Evolutionary conservation across 2,113 vertebrate genomes (phyloP).

Genomic region (Microcebus jonahi): DNA sequence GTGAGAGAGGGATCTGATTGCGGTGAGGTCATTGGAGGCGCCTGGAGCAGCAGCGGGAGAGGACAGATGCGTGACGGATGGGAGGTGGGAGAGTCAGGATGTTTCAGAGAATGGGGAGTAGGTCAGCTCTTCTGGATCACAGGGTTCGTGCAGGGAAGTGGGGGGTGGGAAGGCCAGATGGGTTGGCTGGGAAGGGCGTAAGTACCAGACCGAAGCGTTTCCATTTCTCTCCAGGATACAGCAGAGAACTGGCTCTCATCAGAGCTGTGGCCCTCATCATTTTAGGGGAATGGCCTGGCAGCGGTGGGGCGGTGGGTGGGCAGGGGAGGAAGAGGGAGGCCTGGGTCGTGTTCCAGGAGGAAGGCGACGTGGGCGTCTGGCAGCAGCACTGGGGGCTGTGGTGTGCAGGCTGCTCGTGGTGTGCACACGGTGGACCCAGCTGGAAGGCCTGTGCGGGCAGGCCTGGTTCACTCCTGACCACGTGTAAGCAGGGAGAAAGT

Average conservation of each 20-base stretch:
- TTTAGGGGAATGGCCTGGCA: not conserved
- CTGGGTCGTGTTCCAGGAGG: not conserved
- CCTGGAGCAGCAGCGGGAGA: not conserved
- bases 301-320: no score
- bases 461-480: accelerated
- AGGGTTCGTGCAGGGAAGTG: not conserved
- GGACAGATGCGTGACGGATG: accelerated
- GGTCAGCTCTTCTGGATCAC: not conserved
- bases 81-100: not conserved
- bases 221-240: not conserved
- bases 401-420: accelerated
- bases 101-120: not conserved
- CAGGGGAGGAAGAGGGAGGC: not conserved
- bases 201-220: not conserved
- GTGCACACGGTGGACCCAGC: accelerated
- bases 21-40: not conserved
- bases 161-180: not conserved
- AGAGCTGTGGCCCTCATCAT: not conserved
- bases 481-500: no score
- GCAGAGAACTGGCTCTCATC: not conserved
- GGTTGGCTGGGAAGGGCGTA: not conserved
- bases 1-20: not conserved
- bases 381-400: not conserved
- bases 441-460: accelerated
- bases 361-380: not conserved